Evolutionary conservation across 2,797 vertebrate genomes (phyloP).

Genomic region (Nasua narica): DNA sequence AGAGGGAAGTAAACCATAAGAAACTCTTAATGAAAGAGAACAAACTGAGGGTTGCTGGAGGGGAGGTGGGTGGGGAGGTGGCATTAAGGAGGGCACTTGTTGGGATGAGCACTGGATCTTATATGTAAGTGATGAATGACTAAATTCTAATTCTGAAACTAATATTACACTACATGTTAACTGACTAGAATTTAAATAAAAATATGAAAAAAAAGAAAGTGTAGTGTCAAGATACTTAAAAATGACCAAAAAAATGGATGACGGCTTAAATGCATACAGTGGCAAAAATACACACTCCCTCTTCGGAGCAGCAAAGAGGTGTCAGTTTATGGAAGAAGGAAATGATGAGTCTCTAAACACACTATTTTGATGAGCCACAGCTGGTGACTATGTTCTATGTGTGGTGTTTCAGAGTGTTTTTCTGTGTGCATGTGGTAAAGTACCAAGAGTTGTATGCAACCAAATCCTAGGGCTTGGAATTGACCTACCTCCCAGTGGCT

Average conservation of each 20-base stretch:
- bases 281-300: conserved; percentile 21
- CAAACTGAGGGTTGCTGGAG: not conserved
- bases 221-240: conserved; percentile 25
- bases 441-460: not conserved
- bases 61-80: too few species aligned
- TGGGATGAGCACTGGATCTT: not conserved
- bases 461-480: not conserved
- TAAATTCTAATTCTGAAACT: not conserved
- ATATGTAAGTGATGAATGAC: not conserved
- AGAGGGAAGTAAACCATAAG: not conserved
- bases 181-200: not conserved
- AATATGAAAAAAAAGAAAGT: not conserved
- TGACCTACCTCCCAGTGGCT: not conserved
- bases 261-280: conserved; percentile 21
- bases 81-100: not conserved
- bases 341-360: not conserved
- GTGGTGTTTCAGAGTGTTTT: not conserved
- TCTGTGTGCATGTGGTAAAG: not conserved
- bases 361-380: conserved; percentile 7
- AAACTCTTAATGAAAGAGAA: not conserved
- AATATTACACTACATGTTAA: not conserved
- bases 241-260: not conserved
- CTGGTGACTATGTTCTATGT: not conserved
- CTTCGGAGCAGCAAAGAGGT: not conserved
- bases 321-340: conserved; percentile 21